Evolutionary conservation across 1,140 invertebrate genomes (phyloP).

Genomic region (Drosophila guanche): DNA sequence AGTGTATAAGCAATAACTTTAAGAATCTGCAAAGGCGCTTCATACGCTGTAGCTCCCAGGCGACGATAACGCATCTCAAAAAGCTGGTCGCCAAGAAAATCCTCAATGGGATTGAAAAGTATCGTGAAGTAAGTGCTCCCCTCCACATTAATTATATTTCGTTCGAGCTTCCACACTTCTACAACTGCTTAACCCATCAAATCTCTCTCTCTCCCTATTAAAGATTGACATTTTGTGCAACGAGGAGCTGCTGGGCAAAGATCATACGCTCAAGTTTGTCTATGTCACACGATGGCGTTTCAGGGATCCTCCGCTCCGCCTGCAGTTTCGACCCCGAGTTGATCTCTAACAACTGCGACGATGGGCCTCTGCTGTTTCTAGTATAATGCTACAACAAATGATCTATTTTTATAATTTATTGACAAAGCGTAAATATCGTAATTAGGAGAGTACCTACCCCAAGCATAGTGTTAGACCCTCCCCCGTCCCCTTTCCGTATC

Average conservation of each 20-base stretch:
- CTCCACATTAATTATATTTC: background rate
- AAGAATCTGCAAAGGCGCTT: constrained; percentile 94
- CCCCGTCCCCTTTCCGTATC: background rate
- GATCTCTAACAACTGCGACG: constrained; percentile 65
- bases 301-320: constrained; percentile 92
- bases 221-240: constrained; percentile 99
- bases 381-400: constrained; percentile 63
- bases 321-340: constrained; percentile 92
- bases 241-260: constrained; percentile 98
- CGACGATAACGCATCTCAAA: constrained; percentile 98
- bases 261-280: constrained; percentile 99
- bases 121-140: constrained; percentile 91
- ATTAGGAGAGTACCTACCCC: constrained; percentile 58
- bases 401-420: constrained; percentile 82
- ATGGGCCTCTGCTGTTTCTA: constrained; percentile 34
- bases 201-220: constrained; percentile 12
- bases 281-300: constrained; percentile 98
- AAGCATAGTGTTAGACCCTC: constrained; percentile 44
- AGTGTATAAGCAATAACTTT: constrained; percentile 92
- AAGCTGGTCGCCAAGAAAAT: constrained; percentile 99
- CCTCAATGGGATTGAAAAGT: constrained; percentile 94
- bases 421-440: constrained; percentile 63
- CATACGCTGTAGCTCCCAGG: constrained; percentile 96
- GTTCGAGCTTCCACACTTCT: background rate
- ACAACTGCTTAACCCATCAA: background rate